Evolutionary conservation across 2,888 invertebrate genomes (phyloP), one percentile per base, ranked within the genome.

Genomic region (Leucophora obtusa): DNA sequence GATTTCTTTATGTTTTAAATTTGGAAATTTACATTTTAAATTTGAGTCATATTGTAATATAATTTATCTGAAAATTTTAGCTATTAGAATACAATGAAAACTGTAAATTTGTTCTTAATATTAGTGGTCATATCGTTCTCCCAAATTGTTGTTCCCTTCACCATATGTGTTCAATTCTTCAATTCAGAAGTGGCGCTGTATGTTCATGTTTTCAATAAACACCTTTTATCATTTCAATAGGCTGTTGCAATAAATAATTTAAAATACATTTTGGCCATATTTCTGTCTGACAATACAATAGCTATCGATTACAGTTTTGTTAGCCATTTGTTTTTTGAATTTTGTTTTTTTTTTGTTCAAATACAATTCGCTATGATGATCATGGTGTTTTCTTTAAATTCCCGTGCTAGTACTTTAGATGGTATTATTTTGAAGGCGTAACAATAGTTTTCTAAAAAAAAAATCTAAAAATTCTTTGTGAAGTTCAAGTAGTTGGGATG

Each of bases 401-500:
- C 15, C 24, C 28, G 11, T 56, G 7, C 18, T 5, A 11, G 53
- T 33, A 17, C 58, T 68, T 58, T n/a, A 17, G 47, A 28, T 38
- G 1, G 4, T 71, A 56, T 71, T 43, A 6, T 28, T 28, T 73
- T 18, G 50, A 56, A 62, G 70, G 77, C 69, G 60, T 77, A 63
- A 63, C 62, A 72, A 75, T 60, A 72, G 60, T 74, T 79, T 59
- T n/a, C n/a, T 63, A 21, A n/a, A 60, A 63, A 28, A 43, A 56
- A 72, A 33, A 35, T 47, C 18, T 9, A 68, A 68, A 62, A 66
- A 56, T 51, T 56, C 62, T 62, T 81, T 77, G 62, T 77, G 38
- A 43, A 62, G n/a, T 66, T 81, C 66, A 73, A 81, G 81, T 81
- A 77, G 69, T 81, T 81, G 38, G n/a, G 14, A 51, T 56, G 56